Conservation (phyloP, 2,888 invertebrate genomes). For the Pammene fasciana region DNA sequence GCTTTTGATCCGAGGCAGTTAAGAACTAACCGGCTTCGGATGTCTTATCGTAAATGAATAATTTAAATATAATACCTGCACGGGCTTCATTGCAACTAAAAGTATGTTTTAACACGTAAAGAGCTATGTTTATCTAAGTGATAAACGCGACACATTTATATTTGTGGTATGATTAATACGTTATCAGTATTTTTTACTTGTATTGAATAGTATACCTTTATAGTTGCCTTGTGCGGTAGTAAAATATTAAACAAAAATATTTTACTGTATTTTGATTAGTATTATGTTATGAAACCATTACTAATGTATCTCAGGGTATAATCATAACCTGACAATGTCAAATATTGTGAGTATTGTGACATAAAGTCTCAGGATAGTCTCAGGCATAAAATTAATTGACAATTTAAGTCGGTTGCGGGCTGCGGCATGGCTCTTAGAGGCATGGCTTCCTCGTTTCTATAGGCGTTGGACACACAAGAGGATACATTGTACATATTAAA, state of each 20-base stretch:
- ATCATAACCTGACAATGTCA: neutral
- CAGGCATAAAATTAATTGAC: neutral
- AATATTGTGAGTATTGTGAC: constrained; percentile 14
- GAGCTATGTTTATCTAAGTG: neutral
- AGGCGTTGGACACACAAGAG: constrained; percentile 10
- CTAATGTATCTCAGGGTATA: constrained; percentile 9
- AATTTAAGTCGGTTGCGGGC: constrained; percentile 26
- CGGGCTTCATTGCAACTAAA: neutral
- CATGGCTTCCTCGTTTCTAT: constrained; percentile 18
- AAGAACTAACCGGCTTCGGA: neutral
- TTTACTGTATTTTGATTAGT: neutral
- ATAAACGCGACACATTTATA: constrained; percentile 6
- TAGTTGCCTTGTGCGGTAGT: neutral
- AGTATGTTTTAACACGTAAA: neutral
- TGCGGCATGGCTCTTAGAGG: too few species aligned
- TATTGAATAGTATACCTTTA: neutral
- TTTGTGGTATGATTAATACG: too few species aligned
- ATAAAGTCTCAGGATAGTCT: too few species aligned
- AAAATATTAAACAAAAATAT: neutral
- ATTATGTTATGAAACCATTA: neutral
- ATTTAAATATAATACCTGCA: neutral
- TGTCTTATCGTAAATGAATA: neutral
- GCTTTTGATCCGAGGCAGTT: neutral
- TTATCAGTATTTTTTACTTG: constrained; percentile 1
- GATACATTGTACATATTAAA: too few species aligned